Conservation (phyloP, 2,888 invertebrate species). For the Brenthis hecate region DNA sequence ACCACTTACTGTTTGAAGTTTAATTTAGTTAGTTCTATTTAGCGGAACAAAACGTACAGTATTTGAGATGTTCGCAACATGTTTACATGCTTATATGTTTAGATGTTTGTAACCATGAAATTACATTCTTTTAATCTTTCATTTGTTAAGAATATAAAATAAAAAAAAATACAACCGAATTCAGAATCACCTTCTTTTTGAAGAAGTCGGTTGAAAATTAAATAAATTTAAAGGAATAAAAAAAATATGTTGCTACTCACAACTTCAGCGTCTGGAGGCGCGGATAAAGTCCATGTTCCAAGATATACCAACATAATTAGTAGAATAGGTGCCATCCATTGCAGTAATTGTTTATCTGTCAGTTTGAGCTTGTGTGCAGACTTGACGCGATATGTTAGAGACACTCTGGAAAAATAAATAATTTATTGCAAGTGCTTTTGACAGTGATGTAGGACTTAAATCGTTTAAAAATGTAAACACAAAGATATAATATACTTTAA, state of each 20-base stretch:
- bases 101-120: too few relatives aligned
- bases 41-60: too few relatives aligned
- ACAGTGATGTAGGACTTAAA: neutral
- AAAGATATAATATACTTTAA: too few relatives aligned
- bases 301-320: constrained; percentile 94
- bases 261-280: constrained; percentile 91
- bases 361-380: constrained; percentile 96
- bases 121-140: too few relatives aligned
- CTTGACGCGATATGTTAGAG: constrained; percentile 95
- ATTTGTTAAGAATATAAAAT: too few relatives aligned
- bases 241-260: constrained; percentile 61
- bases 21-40: too few relatives aligned
- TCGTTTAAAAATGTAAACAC: neutral
- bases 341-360: constrained; percentile 94
- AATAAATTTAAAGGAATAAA: neutral
- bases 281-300: constrained; percentile 94
- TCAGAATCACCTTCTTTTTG: too few relatives aligned
- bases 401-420: constrained; percentile 84
- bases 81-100: too few relatives aligned
- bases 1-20: neutral
- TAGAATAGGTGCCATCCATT: constrained; percentile 96
- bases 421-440: constrained; percentile 2
- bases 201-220: too few relatives aligned
- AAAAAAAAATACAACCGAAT: too few relatives aligned
- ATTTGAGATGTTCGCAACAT: too few relatives aligned